Base-by-base conservation (phyloP, 2,113 vertebrate genomes). In the Isichthys henryi region DNA sequence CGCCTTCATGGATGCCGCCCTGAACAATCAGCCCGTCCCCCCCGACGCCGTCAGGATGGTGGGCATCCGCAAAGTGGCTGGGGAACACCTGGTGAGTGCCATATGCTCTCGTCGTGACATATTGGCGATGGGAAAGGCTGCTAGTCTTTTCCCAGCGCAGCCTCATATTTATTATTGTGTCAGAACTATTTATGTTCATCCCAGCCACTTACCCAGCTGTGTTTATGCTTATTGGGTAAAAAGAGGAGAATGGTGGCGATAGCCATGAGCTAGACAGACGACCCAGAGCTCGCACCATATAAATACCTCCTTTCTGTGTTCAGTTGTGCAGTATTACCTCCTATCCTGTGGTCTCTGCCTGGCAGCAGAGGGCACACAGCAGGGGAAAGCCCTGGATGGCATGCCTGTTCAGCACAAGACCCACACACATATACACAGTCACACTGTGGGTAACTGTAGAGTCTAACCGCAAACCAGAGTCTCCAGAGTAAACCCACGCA, bases 31-130 rank as follows among this genome's bases (percentile, higher is more conserved):
- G 94, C 97, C 97, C 0, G 96, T 99, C 45, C 98, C 98, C 15
- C 97, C 98, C 0, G 98, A 99, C 0, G 98, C 98, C 0, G 97
- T 99, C 89, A 95, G 98, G 93, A 99, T 99, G 98, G 98, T 99
- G 93, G 98, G 98, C 90, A 98, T 99, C 91, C 96, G 98, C 35
- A 99, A 98, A 91, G 96, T 97, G 0, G 96, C 97, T 0, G 98
- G 98, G 9, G 97, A 99, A 90, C 98, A 98, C 92, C 95, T 99
- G 97, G 98, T 99, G 94, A 96, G 96, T 62, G 1, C 15, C 0
- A 9, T 0, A 23, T 49, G 31, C 43, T 82, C 62, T 70, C 62
- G n/a, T 70, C 62, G 62, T 70, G 62, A 70, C 62, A 31, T 31
- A 31, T 11, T 70, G 27, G n/a, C 27, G 10, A 27, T 70, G 62